Conservation (phyloP, 2,888 invertebrate species). For the Netelia virgata region DNA sequence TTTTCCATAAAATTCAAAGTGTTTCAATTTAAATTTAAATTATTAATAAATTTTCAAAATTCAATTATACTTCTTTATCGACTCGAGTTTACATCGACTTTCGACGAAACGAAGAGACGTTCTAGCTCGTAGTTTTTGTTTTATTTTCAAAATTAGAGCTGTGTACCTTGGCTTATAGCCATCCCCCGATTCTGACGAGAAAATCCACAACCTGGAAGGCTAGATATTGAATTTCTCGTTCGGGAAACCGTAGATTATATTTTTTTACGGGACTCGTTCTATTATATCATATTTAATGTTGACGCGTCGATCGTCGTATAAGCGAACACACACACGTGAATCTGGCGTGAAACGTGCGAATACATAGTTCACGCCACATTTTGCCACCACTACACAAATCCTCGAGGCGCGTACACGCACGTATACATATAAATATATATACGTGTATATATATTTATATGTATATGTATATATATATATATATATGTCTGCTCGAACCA, state of each 20-base stretch:
- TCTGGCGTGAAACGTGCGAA: constrained; percentile 34
- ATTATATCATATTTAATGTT: constrained; percentile 17
- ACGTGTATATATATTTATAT: constrained; percentile 3
- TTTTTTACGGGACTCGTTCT: background rate
- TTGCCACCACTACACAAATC: background rate
- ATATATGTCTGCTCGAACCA: constrained; percentile 25
- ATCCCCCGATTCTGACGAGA: background rate
- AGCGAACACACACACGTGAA: constrained; percentile 28
- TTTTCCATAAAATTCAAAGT: too few species aligned
- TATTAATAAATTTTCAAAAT: too few species aligned
- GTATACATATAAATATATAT: constrained; percentile 1
- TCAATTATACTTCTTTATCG: too few species aligned
- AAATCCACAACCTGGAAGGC: background rate
- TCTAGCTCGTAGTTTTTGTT: too few species aligned
- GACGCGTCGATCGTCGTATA: constrained; percentile 25
- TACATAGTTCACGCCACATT: constrained; percentile 35
- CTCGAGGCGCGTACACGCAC: constrained; percentile 3
- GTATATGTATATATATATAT: background rate
- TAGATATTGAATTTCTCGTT: constrained; percentile 15
- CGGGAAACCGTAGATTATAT: background rate
- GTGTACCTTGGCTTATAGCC: background rate
- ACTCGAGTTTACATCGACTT: too few species aligned
- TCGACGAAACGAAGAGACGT: too few species aligned
- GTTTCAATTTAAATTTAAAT: too few species aligned
- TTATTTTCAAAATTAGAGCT: too few species aligned